Evolutionary conservation across 2,888 invertebrate genomes (phyloP).

Genomic region (Perdita meconis): DNA sequence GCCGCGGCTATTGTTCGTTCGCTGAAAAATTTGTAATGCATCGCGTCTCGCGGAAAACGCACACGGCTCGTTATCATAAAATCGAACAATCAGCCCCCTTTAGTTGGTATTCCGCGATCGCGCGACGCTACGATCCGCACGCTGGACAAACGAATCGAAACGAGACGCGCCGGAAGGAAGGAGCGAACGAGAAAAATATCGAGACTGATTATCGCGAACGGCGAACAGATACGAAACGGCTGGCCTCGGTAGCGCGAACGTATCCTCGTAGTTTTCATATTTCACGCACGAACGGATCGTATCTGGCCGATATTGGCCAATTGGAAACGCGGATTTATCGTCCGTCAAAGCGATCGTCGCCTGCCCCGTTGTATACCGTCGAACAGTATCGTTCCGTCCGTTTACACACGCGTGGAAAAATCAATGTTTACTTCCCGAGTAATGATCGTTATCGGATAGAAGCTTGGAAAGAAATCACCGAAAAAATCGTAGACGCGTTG

Average conservation of each 20-base stretch:
- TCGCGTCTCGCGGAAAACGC: background rate
- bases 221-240: constrained; percentile 15
- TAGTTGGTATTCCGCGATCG: background rate
- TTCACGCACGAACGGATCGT: constrained; percentile 78
- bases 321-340: constrained; percentile 80
- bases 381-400: constrained; percentile 72
- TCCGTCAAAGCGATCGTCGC: constrained; percentile 76
- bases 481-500: constrained; percentile 1
- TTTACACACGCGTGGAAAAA: constrained; percentile 46
- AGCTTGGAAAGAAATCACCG: constrained; percentile 8
- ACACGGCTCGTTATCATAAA: constrained; percentile 10
- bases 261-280: constrained; percentile 76
- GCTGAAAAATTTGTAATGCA: constrained; percentile 21
- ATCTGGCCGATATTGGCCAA: constrained; percentile 76
- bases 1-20: background rate
- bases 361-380: constrained; percentile 70
- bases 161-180: constrained; percentile 17
- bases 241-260: constrained; percentile 19
- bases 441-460: constrained; percentile 47
- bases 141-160: constrained; percentile 3
- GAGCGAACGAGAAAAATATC: constrained; percentile 20
- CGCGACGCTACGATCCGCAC: background rate
- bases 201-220: constrained; percentile 50
- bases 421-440: constrained; percentile 43
- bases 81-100: constrained; percentile 13